These are phyloP conservation scores for Heliangelus exortis DNA, from an alignment of 2,797 vertebrate species.

Conservation along the genomic window DNA sequence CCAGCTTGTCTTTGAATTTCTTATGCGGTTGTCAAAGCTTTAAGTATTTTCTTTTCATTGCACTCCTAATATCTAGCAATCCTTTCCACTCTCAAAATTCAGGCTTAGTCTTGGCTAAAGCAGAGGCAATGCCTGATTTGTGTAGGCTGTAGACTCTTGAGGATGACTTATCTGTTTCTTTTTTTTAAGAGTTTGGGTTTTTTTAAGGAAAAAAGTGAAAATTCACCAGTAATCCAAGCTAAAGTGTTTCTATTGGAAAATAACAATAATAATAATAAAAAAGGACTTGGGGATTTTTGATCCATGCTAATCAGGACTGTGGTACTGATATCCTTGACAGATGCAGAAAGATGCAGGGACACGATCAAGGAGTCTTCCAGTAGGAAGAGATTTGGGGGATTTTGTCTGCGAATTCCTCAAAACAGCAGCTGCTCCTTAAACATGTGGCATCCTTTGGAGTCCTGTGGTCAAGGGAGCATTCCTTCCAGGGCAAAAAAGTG, in stretches of 20 bases:
- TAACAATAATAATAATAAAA: not conserved
- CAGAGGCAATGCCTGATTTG: not conserved
- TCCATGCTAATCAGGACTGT: not conserved
- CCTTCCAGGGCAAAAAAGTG: conserved; percentile 45
- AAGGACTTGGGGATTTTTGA: not conserved
- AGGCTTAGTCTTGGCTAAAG: not conserved
- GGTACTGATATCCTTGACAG: not conserved
- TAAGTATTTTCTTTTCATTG: not conserved
- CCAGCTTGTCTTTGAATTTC: not conserved
- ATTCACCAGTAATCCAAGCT: not conserved
- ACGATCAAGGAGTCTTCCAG: not conserved
- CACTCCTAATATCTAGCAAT: not conserved
- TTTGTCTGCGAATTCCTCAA: not conserved
- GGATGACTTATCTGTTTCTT: not conserved
- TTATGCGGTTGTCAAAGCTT: not conserved
- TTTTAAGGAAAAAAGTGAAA: not conserved
- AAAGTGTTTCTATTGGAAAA: not conserved
- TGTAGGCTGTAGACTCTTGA: not conserved
- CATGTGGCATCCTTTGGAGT: not conserved
- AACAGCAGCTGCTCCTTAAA: conserved; percentile 55
- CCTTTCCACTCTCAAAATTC: not conserved
- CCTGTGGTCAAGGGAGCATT: not conserved
- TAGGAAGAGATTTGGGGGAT: not conserved
- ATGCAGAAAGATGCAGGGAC: not conserved
- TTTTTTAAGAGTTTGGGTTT: not conserved